These are phyloP conservation scores for Lasioglossum villosulum DNA, from an alignment of 2,888 invertebrate species.

Conservation along the genomic window DNA sequence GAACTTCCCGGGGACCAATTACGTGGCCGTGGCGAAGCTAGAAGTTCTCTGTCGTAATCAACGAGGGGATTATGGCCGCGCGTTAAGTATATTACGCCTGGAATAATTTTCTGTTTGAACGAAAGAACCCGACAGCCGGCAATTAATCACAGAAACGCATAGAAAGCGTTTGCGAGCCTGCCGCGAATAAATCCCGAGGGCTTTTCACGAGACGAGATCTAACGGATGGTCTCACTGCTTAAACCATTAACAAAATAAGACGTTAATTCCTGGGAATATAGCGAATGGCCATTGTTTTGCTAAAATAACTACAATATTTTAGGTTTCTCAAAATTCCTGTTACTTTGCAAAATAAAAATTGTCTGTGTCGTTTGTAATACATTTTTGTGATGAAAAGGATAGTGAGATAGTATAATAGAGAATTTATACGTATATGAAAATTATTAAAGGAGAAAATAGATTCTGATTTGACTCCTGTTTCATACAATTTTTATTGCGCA, in stretches of 20 bases:
- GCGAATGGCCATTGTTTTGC: not conserved
- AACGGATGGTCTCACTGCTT: not conserved
- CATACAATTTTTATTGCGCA: too few relatives aligned
- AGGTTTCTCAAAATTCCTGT: not conserved
- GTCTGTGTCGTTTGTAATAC: not conserved
- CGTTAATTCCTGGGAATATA: not conserved
- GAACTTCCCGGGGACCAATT: constrained; percentile 59
- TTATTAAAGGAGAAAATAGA: too few relatives aligned
- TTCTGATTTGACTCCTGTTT: too few relatives aligned
- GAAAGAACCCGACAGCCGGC: not conserved
- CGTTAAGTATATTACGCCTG: constrained; percentile 48
- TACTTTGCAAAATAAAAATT: not conserved
- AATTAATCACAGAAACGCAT: constrained; percentile 31
- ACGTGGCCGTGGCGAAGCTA: constrained; percentile 33
- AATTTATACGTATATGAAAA: too few relatives aligned
- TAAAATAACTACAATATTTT: not conserved
- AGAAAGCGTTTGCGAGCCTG: not conserved
- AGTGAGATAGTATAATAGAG: too few relatives aligned
- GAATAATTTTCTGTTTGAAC: constrained; percentile 42
- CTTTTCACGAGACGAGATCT: not conserved
- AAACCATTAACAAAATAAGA: constrained; percentile 8
- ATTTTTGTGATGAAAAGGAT: too few relatives aligned
- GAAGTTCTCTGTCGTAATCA: constrained; percentile 48
- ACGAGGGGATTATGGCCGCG: constrained; percentile 44
- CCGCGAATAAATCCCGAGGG: not conserved